phyloP scores from a whole-genome alignment of 2,797 vertebrate species.

The Enteromius argenteus region DNA sequence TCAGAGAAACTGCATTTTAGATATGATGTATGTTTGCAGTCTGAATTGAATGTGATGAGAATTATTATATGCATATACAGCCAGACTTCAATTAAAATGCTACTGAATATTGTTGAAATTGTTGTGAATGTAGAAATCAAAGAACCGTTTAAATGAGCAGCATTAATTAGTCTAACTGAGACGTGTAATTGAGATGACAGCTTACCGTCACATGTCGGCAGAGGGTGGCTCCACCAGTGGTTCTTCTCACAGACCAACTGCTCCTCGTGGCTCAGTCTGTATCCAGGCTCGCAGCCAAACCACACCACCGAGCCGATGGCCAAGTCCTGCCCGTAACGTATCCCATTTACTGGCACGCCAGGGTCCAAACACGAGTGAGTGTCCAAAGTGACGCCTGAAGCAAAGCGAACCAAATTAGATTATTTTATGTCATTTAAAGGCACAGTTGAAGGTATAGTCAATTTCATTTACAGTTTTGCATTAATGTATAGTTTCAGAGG shows the following conservation, averaged over 20 bases:
- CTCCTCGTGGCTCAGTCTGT: constrained; percentile 92
- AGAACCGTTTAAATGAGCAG: constrained; percentile 25
- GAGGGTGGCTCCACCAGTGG: constrained; percentile 96
- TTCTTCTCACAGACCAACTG: constrained; percentile 94
- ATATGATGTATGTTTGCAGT: neutral
- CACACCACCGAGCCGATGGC: constrained; percentile 94
- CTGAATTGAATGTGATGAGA: neutral
- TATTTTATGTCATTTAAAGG: neutral
- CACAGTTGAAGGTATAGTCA: neutral
- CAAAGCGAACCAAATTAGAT: neutral
- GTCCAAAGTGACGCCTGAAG: constrained; percentile 92
- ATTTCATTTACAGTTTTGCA: neutral
- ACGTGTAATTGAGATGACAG: constrained; percentile 22
- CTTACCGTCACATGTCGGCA: constrained; percentile 96
- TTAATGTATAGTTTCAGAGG: neutral
- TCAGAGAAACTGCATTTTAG: neutral
- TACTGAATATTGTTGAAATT: neutral
- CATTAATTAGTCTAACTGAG: constrained; percentile 6
- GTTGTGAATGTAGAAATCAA: neutral
- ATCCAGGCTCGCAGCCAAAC: constrained; percentile 94
- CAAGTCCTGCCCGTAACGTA: constrained; percentile 90
- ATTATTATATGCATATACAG: neutral
- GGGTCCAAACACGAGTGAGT: constrained; percentile 97
- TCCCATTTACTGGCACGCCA: constrained; percentile 94
- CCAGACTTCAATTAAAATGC: neutral